Evolutionary conservation across 2,797 vertebrate species (phyloP), one percentile per base, ranked within the genome.

Genomic region (Galagoides demidoff): DNA sequence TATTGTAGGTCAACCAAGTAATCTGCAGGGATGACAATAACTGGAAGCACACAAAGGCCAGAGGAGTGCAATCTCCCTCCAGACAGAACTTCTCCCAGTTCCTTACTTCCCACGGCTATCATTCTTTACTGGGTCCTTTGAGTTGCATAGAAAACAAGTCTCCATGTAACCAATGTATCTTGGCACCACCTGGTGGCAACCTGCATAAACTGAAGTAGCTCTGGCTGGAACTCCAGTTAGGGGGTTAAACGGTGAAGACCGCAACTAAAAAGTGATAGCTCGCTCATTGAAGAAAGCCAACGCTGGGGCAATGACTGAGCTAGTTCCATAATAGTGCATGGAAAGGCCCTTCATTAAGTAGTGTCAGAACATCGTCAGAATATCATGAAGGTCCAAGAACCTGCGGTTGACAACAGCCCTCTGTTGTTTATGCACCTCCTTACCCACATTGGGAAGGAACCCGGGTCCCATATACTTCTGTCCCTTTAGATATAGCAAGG

Each of bases 171-270:
- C 39, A 12, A 55, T 89, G 74, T 93, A 52, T 90, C 73, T 88
- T 96, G 82, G 90, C 88, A 95, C 95, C 92, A 81, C 85, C 94
- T 97, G 85, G 87, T 93, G 88, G 95, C 52, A 93, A 95, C 13
- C 23, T 83, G 52, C 31, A 16, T 55, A 76, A 95, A 96, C 76
- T 89, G 68, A 96, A 95, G 23, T 39, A 77, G 83, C 22, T 89
- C 49, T 90, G 29, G 5, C 17, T 82, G 83, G 49, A 86, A 87
- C n/a, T 74, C 29, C 49, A n/a, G 93, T 87, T 57, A 74, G 55
- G 34, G 85, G 39, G 49, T 77, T 43, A 94, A 84, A 5, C 10
- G 59, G 13, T 71, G 49, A 45, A 94, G 90, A 84, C 27, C 29
- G 13, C 63, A 91, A 70, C 37, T 88, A 73, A 74, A 87, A 57